phyloP scores from a whole-genome alignment of 2,797 vertebrate genomes.

The Acanthurus tractus region DNA sequence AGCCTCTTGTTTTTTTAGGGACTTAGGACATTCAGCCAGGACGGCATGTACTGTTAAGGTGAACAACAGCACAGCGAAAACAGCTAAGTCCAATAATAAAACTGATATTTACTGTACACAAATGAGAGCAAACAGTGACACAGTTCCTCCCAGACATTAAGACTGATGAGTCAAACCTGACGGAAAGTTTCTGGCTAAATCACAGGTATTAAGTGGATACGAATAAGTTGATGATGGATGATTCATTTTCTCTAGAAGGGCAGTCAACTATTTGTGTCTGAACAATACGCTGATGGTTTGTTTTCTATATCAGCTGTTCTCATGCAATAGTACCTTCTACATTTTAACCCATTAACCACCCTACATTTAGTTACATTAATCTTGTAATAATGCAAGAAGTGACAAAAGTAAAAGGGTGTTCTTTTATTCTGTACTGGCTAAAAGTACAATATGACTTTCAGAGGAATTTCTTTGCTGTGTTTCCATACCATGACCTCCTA shows the following conservation, averaged over 20 bases:
- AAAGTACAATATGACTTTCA: conserved; percentile 10
- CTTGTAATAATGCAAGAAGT: neutral
- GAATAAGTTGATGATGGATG: neutral
- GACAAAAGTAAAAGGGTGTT: neutral
- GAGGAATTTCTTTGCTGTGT: neutral
- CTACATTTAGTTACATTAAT: neutral
- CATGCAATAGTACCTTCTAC: neutral
- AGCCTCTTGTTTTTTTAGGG: neutral
- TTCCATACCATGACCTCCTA: neutral
- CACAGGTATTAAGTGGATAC: neutral
- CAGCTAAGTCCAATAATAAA: conserved; percentile 20
- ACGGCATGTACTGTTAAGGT: neutral
- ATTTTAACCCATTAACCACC: too few relatives aligned
- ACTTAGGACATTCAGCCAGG: neutral
- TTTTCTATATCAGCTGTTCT: too few relatives aligned
- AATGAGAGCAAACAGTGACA: conserved; percentile 4
- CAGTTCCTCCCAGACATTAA: neutral
- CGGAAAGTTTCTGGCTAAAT: neutral
- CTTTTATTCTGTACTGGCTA: neutral
- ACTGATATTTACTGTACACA: neutral
- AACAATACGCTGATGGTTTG: neutral
- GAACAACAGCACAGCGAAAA: conserved; percentile 17
- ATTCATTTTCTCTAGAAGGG: neutral
- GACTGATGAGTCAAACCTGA: conserved; percentile 28
- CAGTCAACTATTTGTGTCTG: neutral